A percentile compares a stretch with the other conserved stretches of the same genome.
phyloP scores from a whole-genome alignment of 2,888 invertebrate species.

The Dasypolia templi region DNA sequence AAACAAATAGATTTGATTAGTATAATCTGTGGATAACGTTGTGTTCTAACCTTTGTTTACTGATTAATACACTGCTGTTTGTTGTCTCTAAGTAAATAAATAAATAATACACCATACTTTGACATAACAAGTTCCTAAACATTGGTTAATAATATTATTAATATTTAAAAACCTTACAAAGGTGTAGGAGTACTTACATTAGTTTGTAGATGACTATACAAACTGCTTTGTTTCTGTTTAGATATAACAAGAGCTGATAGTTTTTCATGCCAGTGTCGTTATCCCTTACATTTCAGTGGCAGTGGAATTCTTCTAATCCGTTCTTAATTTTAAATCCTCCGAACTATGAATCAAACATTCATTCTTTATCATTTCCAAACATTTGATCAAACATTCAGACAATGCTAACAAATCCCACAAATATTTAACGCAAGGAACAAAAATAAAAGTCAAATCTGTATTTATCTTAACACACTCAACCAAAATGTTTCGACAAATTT shows the following conservation, averaged over 20 bases:
- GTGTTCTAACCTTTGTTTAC: too few species aligned
- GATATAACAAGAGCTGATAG: not conserved
- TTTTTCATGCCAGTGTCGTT: not conserved
- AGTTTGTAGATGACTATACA: too few species aligned
- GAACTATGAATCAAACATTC: conserved; percentile 61
- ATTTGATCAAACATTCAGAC: conserved; percentile 77
- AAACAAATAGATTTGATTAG: too few species aligned
- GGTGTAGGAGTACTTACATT: too few species aligned
- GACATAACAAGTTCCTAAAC: too few species aligned
- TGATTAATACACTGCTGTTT: too few species aligned
- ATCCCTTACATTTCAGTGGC: conserved; percentile 25
- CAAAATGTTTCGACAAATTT: conserved; percentile 89
- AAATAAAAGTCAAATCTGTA: conserved; percentile 73
- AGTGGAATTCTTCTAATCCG: conserved; percentile 31
- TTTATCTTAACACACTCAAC: conserved; percentile 86
- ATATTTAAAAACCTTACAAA: too few species aligned
- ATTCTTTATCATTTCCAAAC: conserved; percentile 73
- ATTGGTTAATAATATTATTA: too few species aligned
- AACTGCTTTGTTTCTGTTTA: not conserved
- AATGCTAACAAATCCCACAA: conserved; percentile 80
- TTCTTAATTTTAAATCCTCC: conserved; percentile 21
- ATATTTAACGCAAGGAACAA: conserved; percentile 79
- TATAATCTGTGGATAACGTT: too few species aligned
- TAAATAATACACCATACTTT: too few species aligned
- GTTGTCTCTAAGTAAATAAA: too few species aligned